Evolutionary conservation across 37 sponge, comb jelly and placozoan species (phyloP).

Genomic region (Ianthella basta): DNA sequence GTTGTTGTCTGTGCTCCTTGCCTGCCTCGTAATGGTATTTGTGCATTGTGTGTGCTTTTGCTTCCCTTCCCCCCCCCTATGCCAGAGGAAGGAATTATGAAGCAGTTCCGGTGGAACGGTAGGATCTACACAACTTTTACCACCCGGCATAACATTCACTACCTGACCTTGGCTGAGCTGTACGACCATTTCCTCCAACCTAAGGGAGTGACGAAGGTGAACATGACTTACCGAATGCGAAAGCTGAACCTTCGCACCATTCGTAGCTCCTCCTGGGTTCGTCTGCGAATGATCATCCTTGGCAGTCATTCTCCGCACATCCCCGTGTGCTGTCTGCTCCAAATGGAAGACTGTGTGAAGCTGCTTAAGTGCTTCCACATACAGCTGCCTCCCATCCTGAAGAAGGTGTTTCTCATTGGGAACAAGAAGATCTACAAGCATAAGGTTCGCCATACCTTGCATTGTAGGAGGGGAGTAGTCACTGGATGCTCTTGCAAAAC

Average conservation of each 20-base stretch:
- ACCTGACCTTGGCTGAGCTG: constrained; percentile 27
- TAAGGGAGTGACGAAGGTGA: constrained; percentile 59
- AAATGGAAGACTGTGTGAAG: constrained; percentile 22
- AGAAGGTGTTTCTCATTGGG: constrained; percentile 15
- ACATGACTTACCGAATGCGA: constrained; percentile 78
- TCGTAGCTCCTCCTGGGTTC: constrained; percentile 58
- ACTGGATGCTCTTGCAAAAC: too few species aligned
- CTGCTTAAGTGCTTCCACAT: constrained; percentile 27
- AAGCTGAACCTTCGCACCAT: constrained; percentile 68
- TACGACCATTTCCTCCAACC: constrained; percentile 23
- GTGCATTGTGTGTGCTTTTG: not conserved
- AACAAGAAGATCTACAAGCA: constrained; percentile 15
- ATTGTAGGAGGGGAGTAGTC: too few species aligned
- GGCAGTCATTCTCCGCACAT: constrained; percentile 54
- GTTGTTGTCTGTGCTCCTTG: too few species aligned
- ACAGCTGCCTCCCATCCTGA: constrained; percentile 16
- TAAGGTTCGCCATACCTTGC: not conserved
- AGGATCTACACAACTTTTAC: constrained; percentile 26
- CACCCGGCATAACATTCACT: constrained; percentile 6
- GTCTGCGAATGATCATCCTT: constrained; percentile 61
- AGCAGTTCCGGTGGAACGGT: constrained; percentile 8
- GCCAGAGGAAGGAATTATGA: constrained; percentile 30
- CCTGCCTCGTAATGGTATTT: not conserved
- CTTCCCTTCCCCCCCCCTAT: not conserved
- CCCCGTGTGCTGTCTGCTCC: constrained; percentile 76